Conservation (phyloP, 2,888 invertebrate genomes). For the Melanargia galathea region DNA sequence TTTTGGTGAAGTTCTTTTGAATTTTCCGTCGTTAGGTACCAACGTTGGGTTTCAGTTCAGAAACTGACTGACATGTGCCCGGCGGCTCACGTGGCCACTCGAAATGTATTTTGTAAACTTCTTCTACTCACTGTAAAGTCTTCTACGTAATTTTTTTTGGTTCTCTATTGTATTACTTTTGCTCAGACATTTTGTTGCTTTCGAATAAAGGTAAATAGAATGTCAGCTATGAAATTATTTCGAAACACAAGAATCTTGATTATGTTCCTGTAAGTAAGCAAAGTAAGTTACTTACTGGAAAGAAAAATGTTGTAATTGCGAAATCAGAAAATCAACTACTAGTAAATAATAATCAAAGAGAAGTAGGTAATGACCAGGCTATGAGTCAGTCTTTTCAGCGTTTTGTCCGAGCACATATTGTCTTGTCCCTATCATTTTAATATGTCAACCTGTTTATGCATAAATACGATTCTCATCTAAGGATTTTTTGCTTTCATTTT, state of each 20-base stretch:
- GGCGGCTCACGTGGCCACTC: background rate
- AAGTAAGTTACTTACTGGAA: background rate
- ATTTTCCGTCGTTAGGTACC: background rate
- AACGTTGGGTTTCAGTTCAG: background rate
- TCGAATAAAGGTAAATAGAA: background rate
- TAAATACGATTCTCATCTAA: no score
- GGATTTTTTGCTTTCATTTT: no score
- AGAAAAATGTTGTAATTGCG: background rate
- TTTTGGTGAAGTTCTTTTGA: background rate
- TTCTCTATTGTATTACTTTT: slow-evolving; percentile 4
- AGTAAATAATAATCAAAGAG: no score
- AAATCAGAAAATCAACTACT: background rate
- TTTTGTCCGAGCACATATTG: no score
- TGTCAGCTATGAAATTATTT: background rate
- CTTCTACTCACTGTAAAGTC: background rate
- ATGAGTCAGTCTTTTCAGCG: no score
- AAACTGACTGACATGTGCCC: background rate
- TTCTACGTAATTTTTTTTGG: background rate
- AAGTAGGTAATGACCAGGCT: no score
- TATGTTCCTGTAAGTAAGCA: background rate
- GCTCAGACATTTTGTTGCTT: background rate
- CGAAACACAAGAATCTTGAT: background rate
- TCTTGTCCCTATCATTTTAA: no score
- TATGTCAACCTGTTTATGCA: no score
- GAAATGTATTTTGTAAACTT: background rate